Percentiles rank a stretch among this genome's conserved stretches.
Evolutionary conservation across 2,888 invertebrate species (phyloP).

Genomic region (Rhimphoctona megacephalus): DNA sequence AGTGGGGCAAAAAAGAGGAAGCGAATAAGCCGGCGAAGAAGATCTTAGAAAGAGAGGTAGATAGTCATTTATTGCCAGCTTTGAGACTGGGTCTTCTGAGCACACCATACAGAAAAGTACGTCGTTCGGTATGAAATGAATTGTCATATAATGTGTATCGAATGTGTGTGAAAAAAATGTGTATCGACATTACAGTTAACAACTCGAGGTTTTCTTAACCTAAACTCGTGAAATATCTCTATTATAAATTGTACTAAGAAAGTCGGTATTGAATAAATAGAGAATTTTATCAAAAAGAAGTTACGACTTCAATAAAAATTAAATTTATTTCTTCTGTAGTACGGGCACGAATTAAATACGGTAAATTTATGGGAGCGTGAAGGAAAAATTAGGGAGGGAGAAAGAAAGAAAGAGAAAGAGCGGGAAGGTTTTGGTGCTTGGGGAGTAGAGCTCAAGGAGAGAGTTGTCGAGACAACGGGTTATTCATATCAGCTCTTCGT

Average conservation of each 20-base stretch:
- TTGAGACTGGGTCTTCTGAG: conserved; percentile 33
- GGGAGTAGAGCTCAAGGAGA: not conserved
- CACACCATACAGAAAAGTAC: conserved; percentile 12
- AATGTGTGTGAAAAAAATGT: too few relatives aligned
- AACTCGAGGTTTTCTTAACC: conserved; percentile 27
- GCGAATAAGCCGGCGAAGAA: conserved; percentile 51
- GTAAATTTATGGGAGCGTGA: not conserved
- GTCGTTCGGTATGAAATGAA: conserved; percentile 33
- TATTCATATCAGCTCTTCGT: conserved; percentile 45
- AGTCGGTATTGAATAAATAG: conserved; percentile 18
- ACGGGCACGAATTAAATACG: not conserved
- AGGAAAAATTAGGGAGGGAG: not conserved
- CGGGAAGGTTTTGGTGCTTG: conserved; percentile 37
- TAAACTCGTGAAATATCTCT: conserved; percentile 61
- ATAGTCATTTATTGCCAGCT: conserved; percentile 51
- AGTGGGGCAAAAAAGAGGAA: conserved; percentile 64
- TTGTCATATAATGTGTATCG: conserved; percentile 27
- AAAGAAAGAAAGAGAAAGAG: not conserved
- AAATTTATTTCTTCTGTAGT: not conserved
- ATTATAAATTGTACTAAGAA: conserved; percentile 44
- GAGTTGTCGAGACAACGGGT: conserved; percentile 53
- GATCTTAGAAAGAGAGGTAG: conserved; percentile 43
- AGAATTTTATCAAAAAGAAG: not conserved
- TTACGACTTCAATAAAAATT: conserved; percentile 7
- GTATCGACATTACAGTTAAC: conserved; percentile 33